A percentile compares a stretch with the other conserved stretches of the same genome.
phyloP scores from a whole-genome alignment of 1,140 invertebrate species.

The Drosophila melanica region DNA sequence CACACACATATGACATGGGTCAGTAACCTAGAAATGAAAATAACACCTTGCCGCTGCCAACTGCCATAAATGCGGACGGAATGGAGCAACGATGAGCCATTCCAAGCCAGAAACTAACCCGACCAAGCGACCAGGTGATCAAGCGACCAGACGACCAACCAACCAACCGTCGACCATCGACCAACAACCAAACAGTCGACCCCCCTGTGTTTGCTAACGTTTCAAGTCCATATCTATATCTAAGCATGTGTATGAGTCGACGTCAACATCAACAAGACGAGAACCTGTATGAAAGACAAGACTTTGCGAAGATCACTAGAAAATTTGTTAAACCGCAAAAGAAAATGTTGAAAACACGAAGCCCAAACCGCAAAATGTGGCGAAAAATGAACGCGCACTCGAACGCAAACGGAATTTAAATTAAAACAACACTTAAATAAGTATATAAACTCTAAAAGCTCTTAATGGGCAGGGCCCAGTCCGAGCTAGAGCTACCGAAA shows the following conservation, averaged over 20 bases:
- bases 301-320: slow-evolving; percentile 62
- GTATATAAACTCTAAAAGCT: slow-evolving; percentile 61
- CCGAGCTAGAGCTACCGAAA: slow-evolving; percentile 24
- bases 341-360: slow-evolving; percentile 75
- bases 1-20: slow-evolving; percentile 81
- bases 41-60: slow-evolving; percentile 77
- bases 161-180: slow-evolving; percentile 45
- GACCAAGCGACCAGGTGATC: slow-evolving; percentile 44
- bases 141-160: slow-evolving; percentile 32
- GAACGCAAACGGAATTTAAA: slow-evolving; percentile 47
- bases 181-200: slow-evolving; percentile 11
- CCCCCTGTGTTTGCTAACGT: slow-evolving; percentile 64
- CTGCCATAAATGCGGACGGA: slow-evolving; percentile 78
- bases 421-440: slow-evolving; percentile 75
- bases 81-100: slow-evolving; percentile 55
- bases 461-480: slow-evolving; percentile 56
- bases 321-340: slow-evolving; percentile 78
- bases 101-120: slow-evolving; percentile 54
- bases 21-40: slow-evolving; percentile 82
- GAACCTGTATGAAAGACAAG: slow-evolving; percentile 77
- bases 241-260: slow-evolving; percentile 71
- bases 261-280: slow-evolving; percentile 39
- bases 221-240: slow-evolving; percentile 78
- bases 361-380: slow-evolving; percentile 48
- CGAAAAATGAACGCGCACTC: slow-evolving; percentile 20